Evolutionary conservation across 2,888 invertebrate species (phyloP).

Genomic region (Eilema sororculum): DNA sequence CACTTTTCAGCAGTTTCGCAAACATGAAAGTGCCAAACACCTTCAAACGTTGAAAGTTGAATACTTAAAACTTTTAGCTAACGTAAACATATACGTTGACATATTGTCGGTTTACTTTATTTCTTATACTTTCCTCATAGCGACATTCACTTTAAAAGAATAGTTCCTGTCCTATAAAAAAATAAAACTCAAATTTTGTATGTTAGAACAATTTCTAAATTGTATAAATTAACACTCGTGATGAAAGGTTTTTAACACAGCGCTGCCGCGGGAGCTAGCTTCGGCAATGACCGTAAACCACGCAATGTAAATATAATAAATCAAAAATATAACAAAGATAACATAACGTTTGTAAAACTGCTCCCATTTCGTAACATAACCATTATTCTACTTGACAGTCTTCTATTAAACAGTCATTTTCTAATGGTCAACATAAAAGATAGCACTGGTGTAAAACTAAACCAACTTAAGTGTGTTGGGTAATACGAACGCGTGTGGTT

Average conservation of each 20-base stretch:
- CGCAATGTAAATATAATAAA: conserved; percentile 54
- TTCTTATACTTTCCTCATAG: no score
- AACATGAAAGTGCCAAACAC: neutral
- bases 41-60: neutral
- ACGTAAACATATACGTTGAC: neutral
- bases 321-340: conserved; percentile 51
- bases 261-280: neutral
- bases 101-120: neutral
- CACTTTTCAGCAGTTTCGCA: neutral
- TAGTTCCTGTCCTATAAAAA: no score
- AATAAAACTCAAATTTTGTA: neutral
- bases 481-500: no score
- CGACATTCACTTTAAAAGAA: neutral
- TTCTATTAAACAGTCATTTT: no score
- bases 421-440: no score
- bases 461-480: no score
- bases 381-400: no score
- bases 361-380: conserved; percentile 49
- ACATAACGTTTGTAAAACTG: conserved; percentile 45
- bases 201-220: neutral
- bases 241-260: conserved; percentile 17
- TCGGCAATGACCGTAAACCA: conserved; percentile 44
- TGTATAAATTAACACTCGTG: conserved; percentile 1
- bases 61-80: neutral
- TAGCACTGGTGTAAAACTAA: no score